Evolutionary conservation across 2,888 invertebrate species (phyloP).

Genomic region (Anorthoa munda): DNA sequence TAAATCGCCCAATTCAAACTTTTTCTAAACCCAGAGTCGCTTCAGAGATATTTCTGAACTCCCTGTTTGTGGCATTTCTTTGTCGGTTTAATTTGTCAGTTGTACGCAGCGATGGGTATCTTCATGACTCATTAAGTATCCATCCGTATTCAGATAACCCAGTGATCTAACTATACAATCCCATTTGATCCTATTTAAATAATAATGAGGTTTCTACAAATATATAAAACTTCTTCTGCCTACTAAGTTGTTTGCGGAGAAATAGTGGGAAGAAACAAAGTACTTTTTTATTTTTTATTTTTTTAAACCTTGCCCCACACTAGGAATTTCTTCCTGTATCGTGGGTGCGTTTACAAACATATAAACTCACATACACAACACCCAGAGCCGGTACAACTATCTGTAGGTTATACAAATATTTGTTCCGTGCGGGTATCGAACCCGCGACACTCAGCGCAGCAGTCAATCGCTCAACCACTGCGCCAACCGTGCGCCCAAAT

Average conservation of each 20-base stretch:
- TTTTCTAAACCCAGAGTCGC: conserved; percentile 46
- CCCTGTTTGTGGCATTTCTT: conserved; percentile 46
- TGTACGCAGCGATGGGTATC: conserved; percentile 6
- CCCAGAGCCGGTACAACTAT: too few relatives aligned
- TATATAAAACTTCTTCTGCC: background rate
- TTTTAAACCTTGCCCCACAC: too few relatives aligned
- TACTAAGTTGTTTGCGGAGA: background rate
- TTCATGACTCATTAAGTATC: background rate
- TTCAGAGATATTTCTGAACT: conserved; percentile 41
- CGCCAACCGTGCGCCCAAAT: too few relatives aligned
- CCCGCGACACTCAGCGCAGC: too few relatives aligned
- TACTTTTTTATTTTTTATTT: too few relatives aligned
- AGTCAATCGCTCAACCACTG: too few relatives aligned
- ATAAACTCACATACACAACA: too few relatives aligned
- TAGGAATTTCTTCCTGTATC: too few relatives aligned
- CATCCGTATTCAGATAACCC: background rate
- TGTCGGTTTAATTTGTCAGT: conserved; percentile 20
- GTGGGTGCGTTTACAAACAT: too few relatives aligned
- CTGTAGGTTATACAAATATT: too few relatives aligned
- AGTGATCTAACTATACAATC: background rate
- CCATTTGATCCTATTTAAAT: background rate
- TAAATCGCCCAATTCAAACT: conserved; percentile 59
- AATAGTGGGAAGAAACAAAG: background rate
- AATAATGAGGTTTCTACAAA: background rate
- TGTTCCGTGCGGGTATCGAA: too few relatives aligned